A percentile compares a stretch with the other conserved stretches of the same genome.
Conservation (phyloP, 2,888 invertebrate species). For the Tholera decimalis region DNA sequence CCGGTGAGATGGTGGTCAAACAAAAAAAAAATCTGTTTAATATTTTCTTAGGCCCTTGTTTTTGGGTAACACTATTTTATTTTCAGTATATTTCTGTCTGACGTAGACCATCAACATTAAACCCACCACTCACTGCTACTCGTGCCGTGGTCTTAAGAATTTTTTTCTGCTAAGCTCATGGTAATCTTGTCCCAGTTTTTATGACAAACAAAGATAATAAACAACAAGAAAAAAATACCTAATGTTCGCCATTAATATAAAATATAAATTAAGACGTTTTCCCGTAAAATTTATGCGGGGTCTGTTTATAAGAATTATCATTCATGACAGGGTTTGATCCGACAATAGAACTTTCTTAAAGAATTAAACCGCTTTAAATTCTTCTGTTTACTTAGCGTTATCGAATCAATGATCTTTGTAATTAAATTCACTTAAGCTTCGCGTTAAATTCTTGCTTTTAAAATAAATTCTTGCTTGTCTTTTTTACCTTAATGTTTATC, state of each 20-base stretch:
- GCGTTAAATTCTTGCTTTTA: conserved; percentile 37
- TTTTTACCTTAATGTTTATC: too few species aligned
- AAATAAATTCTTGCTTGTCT: not conserved
- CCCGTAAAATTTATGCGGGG: conserved; percentile 43
- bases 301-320: conserved; percentile 57
- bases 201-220: conserved; percentile 5
- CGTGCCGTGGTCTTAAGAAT: not conserved
- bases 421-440: conserved; percentile 76
- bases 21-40: too few species aligned
- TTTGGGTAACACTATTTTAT: too few species aligned
- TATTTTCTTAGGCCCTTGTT: too few species aligned
- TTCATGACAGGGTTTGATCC: conserved; percentile 59
- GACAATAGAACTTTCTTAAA: conserved; percentile 69
- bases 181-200: conserved; percentile 16
- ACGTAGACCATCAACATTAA: too few species aligned
- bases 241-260: conserved; percentile 54
- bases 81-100: too few species aligned
- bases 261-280: conserved; percentile 49
- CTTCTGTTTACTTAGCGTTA: conserved; percentile 74
- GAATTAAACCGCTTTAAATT: conserved; percentile 73
- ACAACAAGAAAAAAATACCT: conserved; percentile 35
- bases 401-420: conserved; percentile 78
- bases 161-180: not conserved
- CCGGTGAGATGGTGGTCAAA: too few species aligned
- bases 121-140: accelerated